Percentiles rank a stretch among this genome's conserved stretches.
Evolutionary conservation across 2,113 vertebrate genomes (phyloP).

Genomic region (Lepus europaeus): DNA sequence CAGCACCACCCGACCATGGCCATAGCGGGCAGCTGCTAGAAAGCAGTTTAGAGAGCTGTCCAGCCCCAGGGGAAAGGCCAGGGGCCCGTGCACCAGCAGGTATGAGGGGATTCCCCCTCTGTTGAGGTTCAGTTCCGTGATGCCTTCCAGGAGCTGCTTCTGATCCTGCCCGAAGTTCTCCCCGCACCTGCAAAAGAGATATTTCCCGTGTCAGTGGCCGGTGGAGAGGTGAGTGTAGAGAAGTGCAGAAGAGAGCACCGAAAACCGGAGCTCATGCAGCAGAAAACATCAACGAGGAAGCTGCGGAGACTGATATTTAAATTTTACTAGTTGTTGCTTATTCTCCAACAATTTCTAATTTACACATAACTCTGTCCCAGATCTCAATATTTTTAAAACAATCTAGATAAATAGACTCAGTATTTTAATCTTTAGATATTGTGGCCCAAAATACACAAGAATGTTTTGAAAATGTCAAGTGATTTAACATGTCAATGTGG

Average conservation of each 20-base stretch:
- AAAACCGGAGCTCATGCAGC: no score
- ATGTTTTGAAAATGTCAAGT: neutral
- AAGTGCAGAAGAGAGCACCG: neutral
- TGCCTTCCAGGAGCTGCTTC: slow-evolving; percentile 40
- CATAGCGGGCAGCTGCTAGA: slow-evolving; percentile 63
- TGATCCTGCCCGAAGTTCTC: slow-evolving; percentile 53
- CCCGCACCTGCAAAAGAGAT: slow-evolving; percentile 1
- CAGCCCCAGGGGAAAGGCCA: slow-evolving; percentile 67
- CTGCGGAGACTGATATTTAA: neutral
- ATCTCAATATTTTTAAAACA: neutral
- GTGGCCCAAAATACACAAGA: neutral
- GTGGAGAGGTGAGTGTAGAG: neutral
- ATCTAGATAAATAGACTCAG: neutral
- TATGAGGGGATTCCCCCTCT: neutral
- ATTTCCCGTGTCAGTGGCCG: neutral
- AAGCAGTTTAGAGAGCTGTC: slow-evolving; percentile 26
- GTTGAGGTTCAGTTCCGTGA: slow-evolving; percentile 26
- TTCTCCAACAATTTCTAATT: neutral
- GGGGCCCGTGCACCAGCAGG: slow-evolving; percentile 52
- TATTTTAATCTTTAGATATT: neutral
- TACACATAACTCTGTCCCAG: neutral
- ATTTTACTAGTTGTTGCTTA: neutral
- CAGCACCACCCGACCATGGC: slow-evolving; percentile 41
- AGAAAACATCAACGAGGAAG: neutral
- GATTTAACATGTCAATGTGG: neutral